Evolutionary conservation across 2,113 vertebrate species (phyloP), one percentile per base, ranked within the genome.

Genomic region (Cyprinodon brontotheroides): DNA sequence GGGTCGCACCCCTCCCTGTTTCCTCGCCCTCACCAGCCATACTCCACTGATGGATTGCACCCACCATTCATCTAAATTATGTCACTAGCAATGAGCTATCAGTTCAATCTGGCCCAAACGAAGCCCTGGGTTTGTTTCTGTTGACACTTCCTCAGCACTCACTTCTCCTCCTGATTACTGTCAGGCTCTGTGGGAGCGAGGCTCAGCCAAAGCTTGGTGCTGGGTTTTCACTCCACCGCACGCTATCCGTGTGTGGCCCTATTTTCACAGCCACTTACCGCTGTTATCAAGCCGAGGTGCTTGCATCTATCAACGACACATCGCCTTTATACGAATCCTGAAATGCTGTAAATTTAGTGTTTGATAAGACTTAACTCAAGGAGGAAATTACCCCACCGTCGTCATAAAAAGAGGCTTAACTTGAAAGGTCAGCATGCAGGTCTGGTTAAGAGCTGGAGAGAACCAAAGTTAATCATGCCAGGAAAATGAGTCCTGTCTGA

Each of bases 11-110:
- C 86, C 87, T 84, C 89, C 85, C 77, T 45, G 80, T 82, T 75
- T 80, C 89, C 80, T 85, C 82, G 65, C 40, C 66, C 70, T 73
- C 36, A 85, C 89, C 76, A 85, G 86, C 72, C 79, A 83, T 90
- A 90, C 83, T 87, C 87, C 82, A 83, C 94, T 94, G 95, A 94
- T 91, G 93, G 94, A 94, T 95, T 92, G 91, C 92, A 89, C 92
- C 77, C 92, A 88, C 95, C 94, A 96, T 96, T 93, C 94, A 94
- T 96, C 95, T 96, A 95, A 94, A 96, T 96, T 94, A 95, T 95
- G 95, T 95, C 95, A 91, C 92, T 20, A 91, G 91, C 92, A 93
- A 92, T 93, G 89, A 95, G 91, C 92, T 76, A 91, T 93, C 92
- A 89, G 91, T 93, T 92, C 69, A 92, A 69, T 92, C 92, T 90